phyloP scores from a whole-genome alignment of 1,140 invertebrate genomes.

The Drosophila willistoni region DNA sequence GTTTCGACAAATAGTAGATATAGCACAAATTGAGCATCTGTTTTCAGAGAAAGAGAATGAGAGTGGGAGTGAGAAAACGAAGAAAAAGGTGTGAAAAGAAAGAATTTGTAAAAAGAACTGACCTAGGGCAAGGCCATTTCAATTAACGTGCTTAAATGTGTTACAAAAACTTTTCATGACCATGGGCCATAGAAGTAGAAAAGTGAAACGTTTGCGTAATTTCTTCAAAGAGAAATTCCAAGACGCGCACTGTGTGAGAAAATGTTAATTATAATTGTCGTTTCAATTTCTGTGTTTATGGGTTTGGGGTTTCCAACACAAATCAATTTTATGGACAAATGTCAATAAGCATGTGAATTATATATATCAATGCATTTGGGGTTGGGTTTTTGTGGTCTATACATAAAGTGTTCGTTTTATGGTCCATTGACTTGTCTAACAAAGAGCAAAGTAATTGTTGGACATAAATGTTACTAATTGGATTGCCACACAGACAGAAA shows the following conservation, averaged over 20 bases:
- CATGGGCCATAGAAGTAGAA: slow-evolving; percentile 38
- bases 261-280: slow-evolving; percentile 39
- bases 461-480: slow-evolving; percentile 56
- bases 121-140: slow-evolving; percentile 49
- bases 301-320: slow-evolving; percentile 15
- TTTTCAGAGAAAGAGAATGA: background rate
- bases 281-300: background rate
- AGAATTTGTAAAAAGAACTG: slow-evolving; percentile 1
- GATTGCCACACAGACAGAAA: slow-evolving; percentile 36
- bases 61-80: slow-evolving; percentile 1
- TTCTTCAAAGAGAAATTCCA: slow-evolving; percentile 26
- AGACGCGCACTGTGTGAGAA: slow-evolving; percentile 53
- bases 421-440: slow-evolving; percentile 51
- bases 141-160: slow-evolving; percentile 44
- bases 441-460: slow-evolving; percentile 15
- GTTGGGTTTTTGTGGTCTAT: slow-evolving; percentile 33
- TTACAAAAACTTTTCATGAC: slow-evolving; percentile 22
- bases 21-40: slow-evolving; percentile 97
- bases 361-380: slow-evolving; percentile 38
- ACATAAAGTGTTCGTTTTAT: slow-evolving; percentile 35
- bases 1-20: slow-evolving; percentile 98
- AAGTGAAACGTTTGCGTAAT: slow-evolving; percentile 29
- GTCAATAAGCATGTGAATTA: slow-evolving; percentile 62
- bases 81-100: slow-evolving; percentile 4
- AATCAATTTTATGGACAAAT: slow-evolving; percentile 26